phyloP scores from a whole-genome alignment of 2,113 vertebrate genomes.

The Mesembrinibis cayennensis region DNA sequence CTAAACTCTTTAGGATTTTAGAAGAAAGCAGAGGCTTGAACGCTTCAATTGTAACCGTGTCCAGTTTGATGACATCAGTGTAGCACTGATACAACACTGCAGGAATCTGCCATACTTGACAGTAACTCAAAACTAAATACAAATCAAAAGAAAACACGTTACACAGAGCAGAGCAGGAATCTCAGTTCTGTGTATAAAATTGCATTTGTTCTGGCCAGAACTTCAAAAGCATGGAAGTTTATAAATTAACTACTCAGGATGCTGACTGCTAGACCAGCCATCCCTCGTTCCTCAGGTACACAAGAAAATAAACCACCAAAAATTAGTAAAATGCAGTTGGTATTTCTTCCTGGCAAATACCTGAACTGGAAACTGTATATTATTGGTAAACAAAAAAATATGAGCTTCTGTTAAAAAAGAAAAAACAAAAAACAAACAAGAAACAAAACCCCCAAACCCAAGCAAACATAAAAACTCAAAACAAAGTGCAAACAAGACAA shows the following conservation, averaged over 20 bases:
- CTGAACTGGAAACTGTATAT: background rate
- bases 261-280: background rate
- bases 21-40: constrained; percentile 83
- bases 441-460: background rate
- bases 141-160: background rate
- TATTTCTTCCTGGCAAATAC: background rate
- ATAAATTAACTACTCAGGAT: background rate
- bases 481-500: background rate
- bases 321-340: background rate
- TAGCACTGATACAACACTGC: constrained; percentile 89
- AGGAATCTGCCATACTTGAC: constrained; percentile 86
- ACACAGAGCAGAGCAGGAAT: background rate
- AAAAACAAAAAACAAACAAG: background rate
- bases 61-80: constrained; percentile 85
- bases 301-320: background rate
- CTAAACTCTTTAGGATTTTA: constrained; percentile 68
- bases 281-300: background rate
- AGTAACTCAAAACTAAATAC: constrained; percentile 87
- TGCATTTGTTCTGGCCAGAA: background rate
- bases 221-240: background rate
- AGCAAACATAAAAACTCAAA: background rate
- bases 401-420: background rate
- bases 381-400: background rate
- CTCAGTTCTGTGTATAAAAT: background rate
- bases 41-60: constrained; percentile 85